phyloP scores from a whole-genome alignment of 2,113 vertebrate genomes.

The Pongo pygmaeus region DNA sequence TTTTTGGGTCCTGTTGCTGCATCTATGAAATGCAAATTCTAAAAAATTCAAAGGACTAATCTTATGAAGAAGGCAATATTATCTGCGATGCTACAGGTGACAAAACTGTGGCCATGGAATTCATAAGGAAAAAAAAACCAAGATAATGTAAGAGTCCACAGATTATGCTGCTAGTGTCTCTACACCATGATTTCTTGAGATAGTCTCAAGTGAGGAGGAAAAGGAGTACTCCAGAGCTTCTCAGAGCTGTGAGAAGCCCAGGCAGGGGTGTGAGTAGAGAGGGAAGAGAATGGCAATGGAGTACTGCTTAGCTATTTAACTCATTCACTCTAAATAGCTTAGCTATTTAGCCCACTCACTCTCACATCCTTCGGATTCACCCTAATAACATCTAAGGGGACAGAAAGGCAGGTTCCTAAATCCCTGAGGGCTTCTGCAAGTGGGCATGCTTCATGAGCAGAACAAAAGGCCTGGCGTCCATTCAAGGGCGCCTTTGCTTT shows the following conservation, averaged over 20 bases:
- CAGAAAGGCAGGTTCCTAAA: too few relatives aligned
- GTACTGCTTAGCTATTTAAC: not conserved
- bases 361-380: not conserved
- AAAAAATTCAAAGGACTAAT: not conserved
- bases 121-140: not conserved
- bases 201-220: not conserved
- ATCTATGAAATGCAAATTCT: not conserved
- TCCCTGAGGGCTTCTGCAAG: not conserved
- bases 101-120: not conserved
- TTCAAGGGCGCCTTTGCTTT: not conserved
- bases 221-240: not conserved
- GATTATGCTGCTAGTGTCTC: not conserved
- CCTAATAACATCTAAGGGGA: not conserved
- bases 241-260: not conserved
- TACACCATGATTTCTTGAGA: not conserved
- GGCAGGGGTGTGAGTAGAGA: not conserved
- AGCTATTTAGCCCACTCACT: not conserved
- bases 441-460: not conserved
- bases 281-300: not conserved
- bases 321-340: not conserved
- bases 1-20: not conserved
- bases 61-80: not conserved
- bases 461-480: not conserved
- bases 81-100: not conserved
- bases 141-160: not conserved